phyloP scores from a whole-genome alignment of 1,140 invertebrate genomes.

The Drosophila leontia region DNA sequence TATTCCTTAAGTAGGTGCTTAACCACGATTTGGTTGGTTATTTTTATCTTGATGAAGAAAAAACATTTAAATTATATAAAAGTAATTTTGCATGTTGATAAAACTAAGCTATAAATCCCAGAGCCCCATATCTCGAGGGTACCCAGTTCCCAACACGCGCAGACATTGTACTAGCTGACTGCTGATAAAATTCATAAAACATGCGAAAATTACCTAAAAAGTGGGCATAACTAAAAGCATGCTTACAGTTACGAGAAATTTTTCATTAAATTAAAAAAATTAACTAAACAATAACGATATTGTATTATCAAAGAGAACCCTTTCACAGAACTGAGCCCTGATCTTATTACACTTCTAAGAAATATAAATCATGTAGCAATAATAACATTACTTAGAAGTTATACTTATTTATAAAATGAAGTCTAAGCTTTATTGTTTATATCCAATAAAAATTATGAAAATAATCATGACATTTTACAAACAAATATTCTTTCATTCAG shows the following conservation, averaged over 20 bases:
- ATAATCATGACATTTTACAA: neutral
- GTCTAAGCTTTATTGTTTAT: neutral
- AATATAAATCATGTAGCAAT: neutral
- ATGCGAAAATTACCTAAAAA: neutral
- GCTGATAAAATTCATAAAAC: constrained; percentile 16
- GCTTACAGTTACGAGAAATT: neutral
- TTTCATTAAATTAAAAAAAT: neutral
- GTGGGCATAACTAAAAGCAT: neutral
- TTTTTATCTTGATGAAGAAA: neutral
- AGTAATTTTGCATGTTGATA: constrained; percentile 12
- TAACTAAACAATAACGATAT: neutral
- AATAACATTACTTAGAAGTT: constrained; percentile 4
- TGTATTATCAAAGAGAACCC: neutral
- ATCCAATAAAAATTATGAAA: neutral
- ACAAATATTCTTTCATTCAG: neutral
- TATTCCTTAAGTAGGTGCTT: neutral
- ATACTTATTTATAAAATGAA: neutral
- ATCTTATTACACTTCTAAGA: neutral
- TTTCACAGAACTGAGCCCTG: neutral
- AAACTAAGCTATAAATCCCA: constrained; percentile 7
- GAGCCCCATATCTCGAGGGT: neutral
- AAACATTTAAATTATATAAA: neutral
- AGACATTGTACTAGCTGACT: neutral
- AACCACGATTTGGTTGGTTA: neutral
- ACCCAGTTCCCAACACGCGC: constrained; percentile 13